Base-by-base conservation (phyloP, 2,888 invertebrate species). In the Amphipoea lucens region DNA sequence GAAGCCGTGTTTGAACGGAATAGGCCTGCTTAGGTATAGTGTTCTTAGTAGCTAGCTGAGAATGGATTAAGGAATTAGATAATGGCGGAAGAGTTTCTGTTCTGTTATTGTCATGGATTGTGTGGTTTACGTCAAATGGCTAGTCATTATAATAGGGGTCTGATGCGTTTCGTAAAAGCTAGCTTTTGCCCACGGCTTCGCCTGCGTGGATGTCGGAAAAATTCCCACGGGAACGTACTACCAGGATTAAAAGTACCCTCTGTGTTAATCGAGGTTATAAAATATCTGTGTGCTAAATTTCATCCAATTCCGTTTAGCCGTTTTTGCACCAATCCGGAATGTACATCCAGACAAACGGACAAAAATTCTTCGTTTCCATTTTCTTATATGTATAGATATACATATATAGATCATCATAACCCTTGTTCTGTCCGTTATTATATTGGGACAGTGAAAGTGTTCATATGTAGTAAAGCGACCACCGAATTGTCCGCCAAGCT, bases 1-100 rank as follows among this genome's bases (percentile, higher is more conserved):
- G 72, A 80, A 87, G 69, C 80, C 72, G 76, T 81, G 86, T 87
- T 80, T 77, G 74, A 66, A 76, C 73, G 57, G 77, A 68, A 87
- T 79, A 83, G 71, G 74, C 63, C 74, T 71, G 74, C 66, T 80
- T 79, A 76, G 57, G 29, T 83, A 83, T 80, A 78, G 75, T 74
- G 71, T 74, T 79, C 77, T 67, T 75, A 78, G 76, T 88, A 74
- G 60, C 79, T 77, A 75, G 57, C 78, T 73, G 78, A 77, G 77
- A 76, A 57, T 57, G 68, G 65, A 73, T 76, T 81, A 76, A 70
- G 60, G 71, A 77, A 72, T 82, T 74, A 74, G 69, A 66, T 82
- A 72, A 82, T 75, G 71, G 60, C 29, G 60, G 60, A 36, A 57
- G 72, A 40, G 68, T 62, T 75, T 69, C 45, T 76, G 54, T 65